phyloP scores from a whole-genome alignment of 2,113 vertebrate species.

The Carassius auratus region DNA sequence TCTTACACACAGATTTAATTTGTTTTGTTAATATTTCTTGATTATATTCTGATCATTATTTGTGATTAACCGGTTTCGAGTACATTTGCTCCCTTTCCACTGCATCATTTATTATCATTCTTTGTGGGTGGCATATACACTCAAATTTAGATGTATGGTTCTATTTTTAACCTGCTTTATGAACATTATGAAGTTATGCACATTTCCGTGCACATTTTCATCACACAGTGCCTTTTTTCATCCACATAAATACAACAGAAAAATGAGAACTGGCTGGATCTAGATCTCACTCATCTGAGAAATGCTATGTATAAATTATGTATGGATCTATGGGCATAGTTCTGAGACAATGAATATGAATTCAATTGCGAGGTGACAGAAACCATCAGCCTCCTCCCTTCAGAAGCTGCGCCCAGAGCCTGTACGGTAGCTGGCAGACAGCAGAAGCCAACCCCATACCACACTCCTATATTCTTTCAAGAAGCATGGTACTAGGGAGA shows the following conservation, averaged over 20 bases:
- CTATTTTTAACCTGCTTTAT: neutral
- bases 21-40: neutral
- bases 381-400: slow-evolving; percentile 56
- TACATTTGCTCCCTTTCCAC: neutral
- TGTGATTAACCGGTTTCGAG: neutral
- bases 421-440: slow-evolving; percentile 54
- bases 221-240: neutral
- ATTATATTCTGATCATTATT: neutral
- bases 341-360: slow-evolving; percentile 27
- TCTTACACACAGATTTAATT: neutral
- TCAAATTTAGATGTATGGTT: neutral
- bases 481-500: slow-evolving; percentile 40
- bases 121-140: neutral
- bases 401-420: slow-evolving; percentile 51
- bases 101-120: neutral
- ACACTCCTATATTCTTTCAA: slow-evolving; percentile 33
- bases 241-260: neutral
- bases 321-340: neutral
- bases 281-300: neutral
- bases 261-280: slow-evolving; percentile 9
- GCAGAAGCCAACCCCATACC: slow-evolving; percentile 39
- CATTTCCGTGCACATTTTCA: neutral
- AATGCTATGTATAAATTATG: neutral
- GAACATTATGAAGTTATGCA: neutral
- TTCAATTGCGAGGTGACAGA: neutral